Evolutionary conservation across 2,113 vertebrate species (phyloP), one percentile per base, ranked within the genome.

Genomic region (Takifugu bimaculatus): DNA sequence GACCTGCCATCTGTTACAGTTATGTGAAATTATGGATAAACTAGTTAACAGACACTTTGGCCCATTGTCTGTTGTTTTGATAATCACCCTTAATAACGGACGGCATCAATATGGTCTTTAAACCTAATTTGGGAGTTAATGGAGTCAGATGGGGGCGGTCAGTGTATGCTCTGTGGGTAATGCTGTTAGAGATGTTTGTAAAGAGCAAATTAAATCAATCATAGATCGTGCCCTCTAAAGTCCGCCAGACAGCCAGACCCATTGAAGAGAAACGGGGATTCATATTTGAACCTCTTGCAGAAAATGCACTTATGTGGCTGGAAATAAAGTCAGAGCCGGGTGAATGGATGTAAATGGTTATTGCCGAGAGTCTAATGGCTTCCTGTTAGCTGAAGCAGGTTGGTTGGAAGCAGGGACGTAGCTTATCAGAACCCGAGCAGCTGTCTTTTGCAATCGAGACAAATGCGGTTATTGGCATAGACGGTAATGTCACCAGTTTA

Each of bases 31-130:
- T 94, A 94, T 90, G 93, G 93, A 92, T 96, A 97, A 98, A 96
- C 95, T 93, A 93, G 94, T 99, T 99, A 99, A 94, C 93, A 93
- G 93, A 99, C 96, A 97, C 96, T 98, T 98, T 95, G 94, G 92
- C 93, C 93, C 95, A 95, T 97, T 98, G 95, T 97, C 95, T 94
- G 94, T 96, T 96, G 96, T 97, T 97, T 96, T 96, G 94, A 96
- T 97, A 95, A 98, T 97, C 96, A 97, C 94, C 94, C 93, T 94
- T 96, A 96, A 98, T 98, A 96, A 96, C 92, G 89, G 94, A 91
- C 92, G 90, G 94, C 95, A 95, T 97, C 96, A 96, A 95, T 98
- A 97, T 95, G 93, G 93, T 96, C 94, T 95, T 95, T 96, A 96
- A 96, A 98, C 94, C 94, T 88, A 93, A 98, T 97, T 96, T 97